Percentiles rank a stretch among this genome's conserved stretches.
phyloP scores from a whole-genome alignment of 92 coral and sea anemone genomes.

The Ricordea florida region DNA sequence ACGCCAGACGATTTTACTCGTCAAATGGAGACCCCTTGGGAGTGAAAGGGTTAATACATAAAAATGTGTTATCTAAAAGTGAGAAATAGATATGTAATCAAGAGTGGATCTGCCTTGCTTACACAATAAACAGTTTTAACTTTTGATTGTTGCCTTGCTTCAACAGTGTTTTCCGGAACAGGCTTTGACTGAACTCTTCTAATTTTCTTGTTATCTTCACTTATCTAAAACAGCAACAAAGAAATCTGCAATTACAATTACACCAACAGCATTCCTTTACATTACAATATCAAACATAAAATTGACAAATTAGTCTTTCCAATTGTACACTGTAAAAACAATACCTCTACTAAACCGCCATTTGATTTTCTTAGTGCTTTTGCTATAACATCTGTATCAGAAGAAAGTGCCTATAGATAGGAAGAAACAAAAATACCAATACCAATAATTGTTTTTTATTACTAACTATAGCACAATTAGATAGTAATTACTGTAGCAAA shows the following conservation, averaged over 20 bases:
- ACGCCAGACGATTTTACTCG: too few species aligned
- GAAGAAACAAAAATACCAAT: too few species aligned
- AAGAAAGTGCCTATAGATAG: conserved; percentile 38
- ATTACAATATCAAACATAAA: not conserved
- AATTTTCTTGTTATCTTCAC: conserved; percentile 81
- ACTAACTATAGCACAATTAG: too few species aligned
- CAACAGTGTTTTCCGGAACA: conserved; percentile 64
- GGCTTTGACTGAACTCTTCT: conserved; percentile 65
- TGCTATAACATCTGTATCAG: conserved; percentile 60
- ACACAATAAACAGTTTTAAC: conserved; percentile 88
- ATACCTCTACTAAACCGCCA: conserved; percentile 79
- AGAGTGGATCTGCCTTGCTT: conserved; percentile 9
- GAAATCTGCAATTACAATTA: not conserved
- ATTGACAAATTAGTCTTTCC: not conserved
- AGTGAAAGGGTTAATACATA: too few species aligned
- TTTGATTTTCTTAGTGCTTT: conserved; percentile 72
- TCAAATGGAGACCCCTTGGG: too few species aligned
- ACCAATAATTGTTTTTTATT: too few species aligned
- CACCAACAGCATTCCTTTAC: not conserved
- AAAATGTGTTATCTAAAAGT: not conserved
- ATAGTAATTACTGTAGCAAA: too few species aligned
- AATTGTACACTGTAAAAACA: not conserved
- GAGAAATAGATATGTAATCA: not conserved
- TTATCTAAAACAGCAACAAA: conserved; percentile 44
- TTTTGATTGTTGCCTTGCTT: conserved; percentile 60